phyloP scores from a whole-genome alignment of 2,113 vertebrate genomes.

The Anolis sagrei region DNA sequence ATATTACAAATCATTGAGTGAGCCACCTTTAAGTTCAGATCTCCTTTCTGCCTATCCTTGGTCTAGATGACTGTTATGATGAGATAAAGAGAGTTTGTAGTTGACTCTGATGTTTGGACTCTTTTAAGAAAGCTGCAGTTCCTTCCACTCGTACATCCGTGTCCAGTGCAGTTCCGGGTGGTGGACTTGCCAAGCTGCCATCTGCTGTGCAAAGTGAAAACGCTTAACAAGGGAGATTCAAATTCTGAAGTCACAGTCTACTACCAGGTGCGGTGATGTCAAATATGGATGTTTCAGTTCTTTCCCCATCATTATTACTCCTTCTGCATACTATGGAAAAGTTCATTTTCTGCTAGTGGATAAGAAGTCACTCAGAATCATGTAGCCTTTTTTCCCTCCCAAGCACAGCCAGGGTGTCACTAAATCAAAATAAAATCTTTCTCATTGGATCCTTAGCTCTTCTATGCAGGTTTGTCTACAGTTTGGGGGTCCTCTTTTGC shows the following conservation, averaged over 20 bases:
- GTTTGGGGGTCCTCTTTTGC: no score
- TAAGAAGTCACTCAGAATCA: no score
- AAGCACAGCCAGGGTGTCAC: no score
- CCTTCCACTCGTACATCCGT: constrained; percentile 78
- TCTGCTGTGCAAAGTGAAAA: constrained; percentile 92
- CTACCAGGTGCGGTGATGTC: constrained; percentile 82
- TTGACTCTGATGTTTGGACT: constrained; percentile 49
- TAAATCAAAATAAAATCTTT: no score
- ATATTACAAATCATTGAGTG: not conserved
- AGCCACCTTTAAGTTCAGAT: not conserved
- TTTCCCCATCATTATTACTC: not conserved
- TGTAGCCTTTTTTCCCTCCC: no score
- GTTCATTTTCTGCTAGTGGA: not conserved
- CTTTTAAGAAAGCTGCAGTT: constrained; percentile 87
- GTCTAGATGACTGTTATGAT: not conserved
- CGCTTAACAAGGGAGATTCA: constrained; percentile 91
- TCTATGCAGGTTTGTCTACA: no score
- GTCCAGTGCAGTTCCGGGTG: constrained; percentile 91
- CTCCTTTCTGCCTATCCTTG: not conserved
- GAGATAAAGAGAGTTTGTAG: not conserved
- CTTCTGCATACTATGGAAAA: not conserved
- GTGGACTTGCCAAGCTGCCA: constrained; percentile 86
- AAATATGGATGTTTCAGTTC: not conserved
- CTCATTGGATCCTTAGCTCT: no score
- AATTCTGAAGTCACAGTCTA: constrained; percentile 97